Conservation (phyloP, 2,888 invertebrate genomes). For the Sylvicola cinctus region DNA sequence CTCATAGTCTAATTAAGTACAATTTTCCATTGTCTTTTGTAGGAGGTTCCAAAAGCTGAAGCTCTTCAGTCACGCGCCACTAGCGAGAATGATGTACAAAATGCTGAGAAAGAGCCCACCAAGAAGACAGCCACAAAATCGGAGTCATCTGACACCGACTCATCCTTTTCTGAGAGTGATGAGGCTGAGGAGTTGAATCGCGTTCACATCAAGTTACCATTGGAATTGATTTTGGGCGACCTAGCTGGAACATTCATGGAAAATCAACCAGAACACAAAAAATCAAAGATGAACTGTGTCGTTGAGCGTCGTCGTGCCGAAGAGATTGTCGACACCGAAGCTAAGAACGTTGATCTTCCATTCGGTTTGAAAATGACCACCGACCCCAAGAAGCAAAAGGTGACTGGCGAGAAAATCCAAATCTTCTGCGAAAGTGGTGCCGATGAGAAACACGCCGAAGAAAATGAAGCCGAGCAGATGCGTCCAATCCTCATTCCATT, state of each 20-base stretch:
- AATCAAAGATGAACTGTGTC: slow-evolving; percentile 75
- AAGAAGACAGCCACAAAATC: slow-evolving; percentile 10
- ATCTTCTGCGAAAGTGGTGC: slow-evolving; percentile 70
- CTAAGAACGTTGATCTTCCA: slow-evolving; percentile 38
- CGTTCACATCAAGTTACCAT: slow-evolving; percentile 46
- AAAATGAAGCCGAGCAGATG: slow-evolving; percentile 20
- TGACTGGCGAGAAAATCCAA: slow-evolving; percentile 69
- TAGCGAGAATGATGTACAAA: slow-evolving; percentile 6
- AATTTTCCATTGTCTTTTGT: slow-evolving; percentile 7
- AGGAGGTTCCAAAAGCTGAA: slow-evolving; percentile 26
- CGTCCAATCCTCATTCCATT: slow-evolving; percentile 24
- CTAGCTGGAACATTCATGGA: slow-evolving; percentile 53
- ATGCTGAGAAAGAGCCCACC: slow-evolving; percentile 7
- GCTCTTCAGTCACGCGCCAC: slow-evolving; percentile 13
- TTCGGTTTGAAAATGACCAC: slow-evolving; percentile 47
- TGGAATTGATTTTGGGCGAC: slow-evolving; percentile 66
- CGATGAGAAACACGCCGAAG: slow-evolving; percentile 11
- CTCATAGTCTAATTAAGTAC: slow-evolving; percentile 1
- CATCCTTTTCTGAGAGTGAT: slow-evolving; percentile 34
- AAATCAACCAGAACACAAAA: slow-evolving; percentile 27
- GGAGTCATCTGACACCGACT: slow-evolving; percentile 15
- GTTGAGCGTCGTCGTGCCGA: slow-evolving; percentile 71
- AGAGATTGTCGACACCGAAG: slow-evolving; percentile 58
- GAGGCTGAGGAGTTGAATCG: slow-evolving; percentile 35
- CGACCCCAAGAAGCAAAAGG: slow-evolving; percentile 46